Base-by-base conservation (phyloP, 2,888 invertebrate species). In the Melinaea marsaeus region DNA sequence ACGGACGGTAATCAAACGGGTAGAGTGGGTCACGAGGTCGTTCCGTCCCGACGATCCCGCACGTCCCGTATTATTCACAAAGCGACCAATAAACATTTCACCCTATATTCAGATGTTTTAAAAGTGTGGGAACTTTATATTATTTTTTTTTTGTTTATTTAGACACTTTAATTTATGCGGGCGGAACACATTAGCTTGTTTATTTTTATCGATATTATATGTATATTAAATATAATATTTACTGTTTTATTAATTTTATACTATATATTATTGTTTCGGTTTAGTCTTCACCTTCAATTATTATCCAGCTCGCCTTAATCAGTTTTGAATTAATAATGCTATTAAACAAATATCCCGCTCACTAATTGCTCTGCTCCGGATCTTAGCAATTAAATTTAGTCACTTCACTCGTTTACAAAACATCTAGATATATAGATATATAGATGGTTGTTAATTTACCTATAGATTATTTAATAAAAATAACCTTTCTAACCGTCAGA, bases 1-100 rank as follows among this genome's bases (percentile, higher is more conserved):
- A 72, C 80, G 75, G 77, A 79, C 82, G 81, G 82, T 81, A 85
- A 86, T 85, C 81, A 83, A 84, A 79, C 80, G 78, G 76, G 75
- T 72, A 72, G 73, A 77, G 51, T 32, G 51, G 22, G 51, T 51
- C 65, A 61, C 61, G 60, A 56, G 58, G 59, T 62, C 46, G 34
- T 32, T 60, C 63, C 62, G 62, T 61, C 60, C 58, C 66, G 61
- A 74, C 71, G 74, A 48, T 54, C 61, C 74, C 77, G 76, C 70
- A 71, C 60, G 60, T 61, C 66, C 67, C 79, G 78, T 81, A 73
- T 75, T 80, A 79, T 72, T 73, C 71, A 80, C 79, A 79, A 80
- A 75, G 71, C 69, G 65, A 74, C 75, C 77, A 79, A 81, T 80
- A 81, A 80, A 81, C 79, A 81, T 78, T 74, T 77, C 73, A 78